Evolutionary conservation across 2,888 invertebrate genomes (phyloP).

Genomic region (Phragmatobia fuliginosa): DNA sequence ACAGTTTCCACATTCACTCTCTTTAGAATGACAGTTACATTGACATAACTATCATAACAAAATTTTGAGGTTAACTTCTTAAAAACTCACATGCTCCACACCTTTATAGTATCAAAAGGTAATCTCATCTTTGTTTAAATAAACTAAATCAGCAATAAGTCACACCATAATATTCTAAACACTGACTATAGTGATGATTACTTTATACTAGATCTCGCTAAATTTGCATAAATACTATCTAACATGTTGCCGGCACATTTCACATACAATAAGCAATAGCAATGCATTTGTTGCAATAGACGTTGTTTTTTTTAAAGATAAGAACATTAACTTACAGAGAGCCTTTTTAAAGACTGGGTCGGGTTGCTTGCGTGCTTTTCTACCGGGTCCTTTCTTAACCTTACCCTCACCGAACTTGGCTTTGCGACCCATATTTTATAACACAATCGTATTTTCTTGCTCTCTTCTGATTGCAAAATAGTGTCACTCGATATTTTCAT

Average conservation of each 20-base stretch:
- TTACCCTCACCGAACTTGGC: slow-evolving; percentile 91
- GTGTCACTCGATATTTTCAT: neutral
- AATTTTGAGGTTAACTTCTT: neutral
- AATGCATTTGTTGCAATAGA: neutral
- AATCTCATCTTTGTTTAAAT: neutral
- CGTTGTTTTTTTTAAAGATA: neutral
- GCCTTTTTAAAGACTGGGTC: slow-evolving; percentile 90
- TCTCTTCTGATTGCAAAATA: neutral
- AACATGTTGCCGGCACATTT: neutral
- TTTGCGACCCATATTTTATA: slow-evolving; percentile 92
- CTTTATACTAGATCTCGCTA: neutral
- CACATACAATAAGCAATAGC: neutral
- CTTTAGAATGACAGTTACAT: neutral
- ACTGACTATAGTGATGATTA: neutral
- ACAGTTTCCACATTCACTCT: neutral
- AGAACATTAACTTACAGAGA: slow-evolving; percentile 68
- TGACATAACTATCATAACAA: neutral
- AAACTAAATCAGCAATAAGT: neutral
- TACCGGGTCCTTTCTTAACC: slow-evolving; percentile 93
- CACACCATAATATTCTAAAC: neutral
- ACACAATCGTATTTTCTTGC: neutral
- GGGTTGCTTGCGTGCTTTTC: slow-evolving; percentile 94
- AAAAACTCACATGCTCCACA: neutral
- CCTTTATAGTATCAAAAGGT: neutral
- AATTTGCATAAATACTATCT: neutral